Evolutionary conservation across 2,888 invertebrate genomes (phyloP).

Genomic region (Blastobasis adustella): DNA sequence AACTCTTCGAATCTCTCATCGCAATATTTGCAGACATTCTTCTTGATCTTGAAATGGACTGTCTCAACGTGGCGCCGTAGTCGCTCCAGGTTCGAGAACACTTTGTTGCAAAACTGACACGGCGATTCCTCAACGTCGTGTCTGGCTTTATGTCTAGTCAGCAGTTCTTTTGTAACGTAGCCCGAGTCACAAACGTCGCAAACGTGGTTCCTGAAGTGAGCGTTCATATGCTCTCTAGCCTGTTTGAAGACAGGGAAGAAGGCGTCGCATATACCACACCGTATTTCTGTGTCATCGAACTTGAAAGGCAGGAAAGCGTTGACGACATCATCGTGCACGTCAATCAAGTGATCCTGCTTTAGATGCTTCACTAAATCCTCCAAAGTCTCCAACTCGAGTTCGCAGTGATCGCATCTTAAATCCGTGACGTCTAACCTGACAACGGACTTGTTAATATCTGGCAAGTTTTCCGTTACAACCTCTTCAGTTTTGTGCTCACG

Average conservation of each 20-base stretch:
- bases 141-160: slow-evolving; percentile 11
- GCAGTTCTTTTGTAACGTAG: slow-evolving; percentile 31
- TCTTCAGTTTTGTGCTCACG: slow-evolving; percentile 27
- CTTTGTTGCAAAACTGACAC: slow-evolving; percentile 12
- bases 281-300: slow-evolving; percentile 25
- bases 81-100: slow-evolving; percentile 12
- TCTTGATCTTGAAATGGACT: slow-evolving; percentile 13
- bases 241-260: slow-evolving; percentile 34
- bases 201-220: slow-evolving; percentile 36
- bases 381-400: slow-evolving; percentile 28
- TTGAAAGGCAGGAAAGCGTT: slow-evolving; percentile 37
- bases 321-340: slow-evolving; percentile 1
- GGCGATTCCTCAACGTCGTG: slow-evolving; percentile 6
- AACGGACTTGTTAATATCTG: slow-evolving; percentile 6
- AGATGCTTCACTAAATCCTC: slow-evolving; percentile 39
- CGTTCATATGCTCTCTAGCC: slow-evolving; percentile 39
- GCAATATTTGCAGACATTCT: slow-evolving; percentile 21
- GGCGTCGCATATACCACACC: slow-evolving; percentile 32
- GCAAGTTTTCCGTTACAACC: slow-evolving; percentile 27
- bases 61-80: slow-evolving; percentile 16
- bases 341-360: slow-evolving; percentile 10
- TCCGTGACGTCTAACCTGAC: slow-evolving; percentile 3
- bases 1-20: slow-evolving; percentile 18
- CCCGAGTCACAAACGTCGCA: slow-evolving; percentile 38
- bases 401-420: slow-evolving; percentile 27